phyloP scores from a whole-genome alignment of 2,888 invertebrate genomes.

The Cylindroiulus punctatus region DNA sequence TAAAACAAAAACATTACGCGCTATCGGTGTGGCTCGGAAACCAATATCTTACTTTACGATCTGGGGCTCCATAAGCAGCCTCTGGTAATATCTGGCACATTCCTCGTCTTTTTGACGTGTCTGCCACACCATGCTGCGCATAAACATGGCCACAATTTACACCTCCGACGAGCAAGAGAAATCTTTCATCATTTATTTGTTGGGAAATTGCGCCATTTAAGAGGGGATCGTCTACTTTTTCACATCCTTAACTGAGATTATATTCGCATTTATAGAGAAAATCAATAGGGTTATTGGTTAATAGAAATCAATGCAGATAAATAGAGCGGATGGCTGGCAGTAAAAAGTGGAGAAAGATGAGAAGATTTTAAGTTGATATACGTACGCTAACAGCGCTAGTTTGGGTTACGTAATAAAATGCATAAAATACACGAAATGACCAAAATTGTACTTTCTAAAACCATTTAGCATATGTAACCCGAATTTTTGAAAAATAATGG shows the following conservation, averaged over 20 bases:
- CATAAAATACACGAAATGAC: too few species aligned
- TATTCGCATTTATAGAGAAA: slow-evolving; percentile 21
- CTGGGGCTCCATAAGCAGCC: slow-evolving; percentile 21
- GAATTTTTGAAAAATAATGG: too few species aligned
- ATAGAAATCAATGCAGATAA: background rate
- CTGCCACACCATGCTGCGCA: background rate
- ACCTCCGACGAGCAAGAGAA: background rate
- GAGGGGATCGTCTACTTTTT: slow-evolving; percentile 29
- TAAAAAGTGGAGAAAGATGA: background rate
- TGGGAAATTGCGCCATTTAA: slow-evolving; percentile 42
- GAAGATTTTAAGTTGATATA: background rate
- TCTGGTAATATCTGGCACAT: slow-evolving; percentile 33
- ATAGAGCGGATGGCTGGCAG: background rate
- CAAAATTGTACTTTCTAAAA: too few species aligned
- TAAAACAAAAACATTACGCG: slow-evolving; percentile 45
- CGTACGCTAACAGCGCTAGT: background rate
- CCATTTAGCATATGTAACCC: too few species aligned
- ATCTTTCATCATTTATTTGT: slow-evolving; percentile 19
- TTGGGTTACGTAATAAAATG: too few species aligned
- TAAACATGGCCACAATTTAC: background rate
- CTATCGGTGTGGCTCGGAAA: slow-evolving; percentile 37
- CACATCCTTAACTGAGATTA: slow-evolving; percentile 41
- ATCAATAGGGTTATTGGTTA: slow-evolving; percentile 36
- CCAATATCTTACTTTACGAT: slow-evolving; percentile 45
- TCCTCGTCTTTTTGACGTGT: background rate